Evolutionary conservation across 1,140 invertebrate genomes (phyloP).

Genomic region (Sipha flava): DNA sequence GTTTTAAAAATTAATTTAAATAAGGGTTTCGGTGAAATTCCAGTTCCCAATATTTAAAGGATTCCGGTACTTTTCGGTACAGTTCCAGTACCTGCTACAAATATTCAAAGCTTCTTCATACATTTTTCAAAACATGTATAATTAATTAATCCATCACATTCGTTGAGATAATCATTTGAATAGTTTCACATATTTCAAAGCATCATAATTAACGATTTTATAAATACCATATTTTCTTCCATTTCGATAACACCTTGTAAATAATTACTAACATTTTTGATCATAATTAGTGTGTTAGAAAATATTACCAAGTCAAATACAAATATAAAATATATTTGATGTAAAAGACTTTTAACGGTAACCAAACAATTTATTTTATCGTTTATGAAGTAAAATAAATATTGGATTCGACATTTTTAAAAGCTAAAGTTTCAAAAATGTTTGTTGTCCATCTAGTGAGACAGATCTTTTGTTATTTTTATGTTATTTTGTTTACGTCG

Average conservation of each 20-base stretch:
- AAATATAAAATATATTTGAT: slow-evolving; percentile 1
- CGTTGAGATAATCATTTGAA: neutral
- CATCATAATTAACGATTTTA: neutral
- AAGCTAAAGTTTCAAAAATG: neutral
- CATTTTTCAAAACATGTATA: neutral
- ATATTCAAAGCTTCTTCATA: neutral
- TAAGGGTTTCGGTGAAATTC: too few species aligned
- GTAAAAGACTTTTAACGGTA: neutral
- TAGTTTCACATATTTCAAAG: neutral
- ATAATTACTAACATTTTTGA: neutral
- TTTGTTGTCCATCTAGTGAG: neutral
- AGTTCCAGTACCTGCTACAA: too few species aligned
- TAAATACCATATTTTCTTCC: neutral
- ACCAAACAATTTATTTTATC: neutral
- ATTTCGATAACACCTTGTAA: neutral
- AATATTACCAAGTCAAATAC: neutral
- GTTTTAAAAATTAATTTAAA: too few species aligned
- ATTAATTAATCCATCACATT: neutral
- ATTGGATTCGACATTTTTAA: neutral
- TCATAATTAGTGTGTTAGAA: neutral
- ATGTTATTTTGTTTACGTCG: too few species aligned
- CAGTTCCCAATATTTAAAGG: too few species aligned
- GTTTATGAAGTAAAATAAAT: slow-evolving; percentile 7
- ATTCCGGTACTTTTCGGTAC: too few species aligned
- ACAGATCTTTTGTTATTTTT: slow-evolving; percentile 13